These are phyloP conservation scores for Eilema griseolum DNA, from an alignment of 2,888 invertebrate species.

Conservation along the genomic window DNA sequence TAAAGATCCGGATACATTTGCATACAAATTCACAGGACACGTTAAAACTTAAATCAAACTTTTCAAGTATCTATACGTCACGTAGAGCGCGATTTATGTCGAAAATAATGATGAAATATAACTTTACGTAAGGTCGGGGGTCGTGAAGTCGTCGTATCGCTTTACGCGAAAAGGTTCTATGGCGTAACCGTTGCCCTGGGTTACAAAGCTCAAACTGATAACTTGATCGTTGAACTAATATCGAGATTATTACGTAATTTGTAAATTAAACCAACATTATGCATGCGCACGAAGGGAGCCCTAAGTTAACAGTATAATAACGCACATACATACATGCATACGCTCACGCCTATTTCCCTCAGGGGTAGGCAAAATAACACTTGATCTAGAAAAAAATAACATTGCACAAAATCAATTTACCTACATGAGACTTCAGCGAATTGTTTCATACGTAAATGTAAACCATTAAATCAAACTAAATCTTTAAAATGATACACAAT, in stretches of 20 bases:
- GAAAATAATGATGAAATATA: not conserved
- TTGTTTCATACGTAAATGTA: not conserved
- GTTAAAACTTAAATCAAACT: not conserved
- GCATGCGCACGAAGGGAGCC: slow-evolving; percentile 27
- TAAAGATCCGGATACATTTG: not conserved
- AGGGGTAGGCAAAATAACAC: too few relatives aligned
- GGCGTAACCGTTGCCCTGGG: slow-evolving; percentile 51
- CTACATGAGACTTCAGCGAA: not conserved
- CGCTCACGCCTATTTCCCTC: too few relatives aligned
- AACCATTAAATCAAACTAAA: not conserved
- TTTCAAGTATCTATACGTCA: not conserved
- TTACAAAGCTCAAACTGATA: slow-evolving; percentile 63
- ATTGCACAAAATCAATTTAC: not conserved
- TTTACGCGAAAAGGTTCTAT: slow-evolving; percentile 34
- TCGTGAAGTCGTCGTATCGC: slow-evolving; percentile 35
- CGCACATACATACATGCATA: too few relatives aligned
- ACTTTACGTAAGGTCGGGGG: not conserved
- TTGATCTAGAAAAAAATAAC: not conserved
- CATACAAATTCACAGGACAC: not conserved
- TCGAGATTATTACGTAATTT: slow-evolving; percentile 55
- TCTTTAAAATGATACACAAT: too few relatives aligned
- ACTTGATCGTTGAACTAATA: slow-evolving; percentile 55
- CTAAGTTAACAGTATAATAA: not conserved
- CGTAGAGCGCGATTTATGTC: not conserved
- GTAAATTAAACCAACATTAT: slow-evolving; percentile 49